These are phyloP conservation scores for Lydus trimaculatus DNA, from an alignment of 2,888 invertebrate species.

Conservation along the genomic window DNA sequence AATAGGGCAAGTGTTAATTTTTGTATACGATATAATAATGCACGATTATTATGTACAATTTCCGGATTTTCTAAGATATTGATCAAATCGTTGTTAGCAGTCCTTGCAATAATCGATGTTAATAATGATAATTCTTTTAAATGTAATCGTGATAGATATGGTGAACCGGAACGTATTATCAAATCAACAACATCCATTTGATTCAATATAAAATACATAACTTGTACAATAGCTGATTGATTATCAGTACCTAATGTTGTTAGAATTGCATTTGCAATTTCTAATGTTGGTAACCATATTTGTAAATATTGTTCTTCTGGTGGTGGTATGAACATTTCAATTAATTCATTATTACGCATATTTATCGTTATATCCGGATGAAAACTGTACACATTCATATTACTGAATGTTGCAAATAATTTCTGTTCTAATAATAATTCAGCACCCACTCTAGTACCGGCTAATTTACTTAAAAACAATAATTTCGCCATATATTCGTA, in stretches of 20 bases:
- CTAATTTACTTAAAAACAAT: constrained; percentile 76
- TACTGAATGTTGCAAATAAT: constrained; percentile 68
- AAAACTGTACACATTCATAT: constrained; percentile 73
- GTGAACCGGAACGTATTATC: constrained; percentile 74
- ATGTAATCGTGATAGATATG: constrained; percentile 70
- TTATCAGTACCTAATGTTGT: constrained; percentile 85
- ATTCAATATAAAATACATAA: constrained; percentile 80
- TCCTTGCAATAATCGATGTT: constrained; percentile 63
- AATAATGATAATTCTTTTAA: constrained; percentile 79
- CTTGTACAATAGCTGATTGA: constrained; percentile 81
- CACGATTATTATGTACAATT: constrained; percentile 63
- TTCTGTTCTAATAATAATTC: constrained; percentile 69
- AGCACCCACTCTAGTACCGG: constrained; percentile 72
- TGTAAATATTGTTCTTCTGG: constrained; percentile 79
- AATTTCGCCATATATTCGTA: constrained; percentile 91
- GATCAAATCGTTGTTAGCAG: constrained; percentile 54
- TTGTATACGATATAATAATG: constrained; percentile 73
- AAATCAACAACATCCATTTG: constrained; percentile 84
- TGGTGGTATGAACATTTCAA: constrained; percentile 66
- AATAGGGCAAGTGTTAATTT: constrained; percentile 78
- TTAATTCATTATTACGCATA: constrained; percentile 46
- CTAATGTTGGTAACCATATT: constrained; percentile 81
- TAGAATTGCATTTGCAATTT: constrained; percentile 81
- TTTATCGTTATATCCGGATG: constrained; percentile 71
- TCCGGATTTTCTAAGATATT: constrained; percentile 53